A percentile compares a stretch with the other conserved stretches of the same genome.
Evolutionary conservation across 2,113 vertebrate genomes (phyloP).

Genomic region (Pygathrix nemaeus): DNA sequence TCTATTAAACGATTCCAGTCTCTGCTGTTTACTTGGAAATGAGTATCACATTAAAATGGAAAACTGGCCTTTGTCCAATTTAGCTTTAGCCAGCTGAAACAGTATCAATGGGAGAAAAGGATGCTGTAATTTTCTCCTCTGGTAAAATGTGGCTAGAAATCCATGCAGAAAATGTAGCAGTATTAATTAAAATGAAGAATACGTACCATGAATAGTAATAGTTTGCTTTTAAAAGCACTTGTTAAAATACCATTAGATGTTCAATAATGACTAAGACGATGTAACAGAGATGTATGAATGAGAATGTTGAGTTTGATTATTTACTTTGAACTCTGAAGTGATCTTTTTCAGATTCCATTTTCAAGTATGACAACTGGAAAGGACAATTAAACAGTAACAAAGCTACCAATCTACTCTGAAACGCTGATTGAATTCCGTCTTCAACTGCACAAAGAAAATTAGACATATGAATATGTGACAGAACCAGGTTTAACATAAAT

Average conservation of each 20-base stretch:
- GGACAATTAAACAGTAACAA: slow-evolving; percentile 15
- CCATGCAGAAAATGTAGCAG: slow-evolving; percentile 63
- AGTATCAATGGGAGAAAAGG: slow-evolving; percentile 68
- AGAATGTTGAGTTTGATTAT: background rate
- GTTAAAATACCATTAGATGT: slow-evolving; percentile 65
- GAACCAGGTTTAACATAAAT: background rate
- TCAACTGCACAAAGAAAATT: background rate
- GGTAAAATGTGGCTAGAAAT: slow-evolving; percentile 62
- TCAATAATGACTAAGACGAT: slow-evolving; percentile 24
- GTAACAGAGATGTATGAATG: background rate
- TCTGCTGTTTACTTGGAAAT: slow-evolving; percentile 41
- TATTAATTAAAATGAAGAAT: slow-evolving; percentile 65
- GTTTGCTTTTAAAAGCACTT: slow-evolving; percentile 66
- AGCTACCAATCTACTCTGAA: slow-evolving; percentile 46
- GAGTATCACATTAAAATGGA: slow-evolving; percentile 41
- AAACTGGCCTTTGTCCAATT: slow-evolving; percentile 48
- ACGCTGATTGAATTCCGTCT: slow-evolving; percentile 10
- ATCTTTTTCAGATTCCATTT: slow-evolving; percentile 11
- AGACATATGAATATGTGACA: background rate
- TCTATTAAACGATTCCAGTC: background rate
- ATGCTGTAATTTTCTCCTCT: slow-evolving; percentile 63
- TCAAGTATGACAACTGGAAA: slow-evolving; percentile 34
- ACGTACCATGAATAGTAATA: slow-evolving; percentile 42
- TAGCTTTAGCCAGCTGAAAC: slow-evolving; percentile 62
- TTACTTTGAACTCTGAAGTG: background rate